phyloP scores from a whole-genome alignment of 1,140 invertebrate genomes.

The Drosophila asahinai region DNA sequence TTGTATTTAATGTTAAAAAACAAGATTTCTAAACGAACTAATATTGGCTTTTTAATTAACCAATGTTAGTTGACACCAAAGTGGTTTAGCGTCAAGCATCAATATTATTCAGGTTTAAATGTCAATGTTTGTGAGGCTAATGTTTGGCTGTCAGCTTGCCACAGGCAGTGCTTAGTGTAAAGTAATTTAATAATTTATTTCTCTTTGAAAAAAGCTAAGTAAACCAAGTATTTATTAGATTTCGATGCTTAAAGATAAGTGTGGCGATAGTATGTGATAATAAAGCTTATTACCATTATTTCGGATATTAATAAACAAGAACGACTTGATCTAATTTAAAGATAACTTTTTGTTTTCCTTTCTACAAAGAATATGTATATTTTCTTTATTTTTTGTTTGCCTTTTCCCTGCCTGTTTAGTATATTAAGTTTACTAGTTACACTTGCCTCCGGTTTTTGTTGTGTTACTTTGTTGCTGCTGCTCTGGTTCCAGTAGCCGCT shows the following conservation, averaged over 20 bases:
- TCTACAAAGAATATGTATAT: no score
- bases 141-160: conserved; percentile 3
- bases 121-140: background rate
- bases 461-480: conserved; percentile 30
- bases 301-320: no score
- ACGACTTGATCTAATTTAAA: no score
- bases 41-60: conserved; percentile 1
- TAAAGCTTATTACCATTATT: no score
- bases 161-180: no score
- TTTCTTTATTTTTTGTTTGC: background rate
- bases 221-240: no score
- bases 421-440: background rate
- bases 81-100: conserved; percentile 10
- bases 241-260: no score
- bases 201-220: background rate
- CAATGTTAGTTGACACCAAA: background rate
- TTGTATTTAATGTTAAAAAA: background rate
- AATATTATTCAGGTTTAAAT: conserved; percentile 18
- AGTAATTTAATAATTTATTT: background rate
- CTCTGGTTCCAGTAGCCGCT: conserved; percentile 32
- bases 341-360: no score
- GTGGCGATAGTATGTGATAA: no score
- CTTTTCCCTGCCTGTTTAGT: background rate
- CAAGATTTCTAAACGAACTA: background rate
- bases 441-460: conserved; percentile 65